Evolutionary conservation across 2,888 invertebrate genomes (phyloP).

Genomic region (Parochlus steinenii): DNA sequence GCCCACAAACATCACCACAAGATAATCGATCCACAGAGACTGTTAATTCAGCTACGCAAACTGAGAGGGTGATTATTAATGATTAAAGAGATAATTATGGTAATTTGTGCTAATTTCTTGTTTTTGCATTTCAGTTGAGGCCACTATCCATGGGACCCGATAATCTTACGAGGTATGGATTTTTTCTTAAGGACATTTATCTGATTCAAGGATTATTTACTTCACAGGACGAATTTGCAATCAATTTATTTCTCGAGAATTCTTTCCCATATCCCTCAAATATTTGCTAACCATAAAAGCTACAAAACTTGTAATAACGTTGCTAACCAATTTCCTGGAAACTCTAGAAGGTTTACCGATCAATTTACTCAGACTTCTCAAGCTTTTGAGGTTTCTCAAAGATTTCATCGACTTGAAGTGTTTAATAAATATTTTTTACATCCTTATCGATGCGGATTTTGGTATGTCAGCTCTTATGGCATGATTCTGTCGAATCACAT

Average conservation of each 20-base stretch:
- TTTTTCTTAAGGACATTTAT: neutral
- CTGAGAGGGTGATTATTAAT: conserved; percentile 47
- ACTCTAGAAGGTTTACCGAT: too few relatives aligned
- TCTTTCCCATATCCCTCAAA: neutral
- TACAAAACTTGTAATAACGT: too few relatives aligned
- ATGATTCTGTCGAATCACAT: conserved; percentile 4
- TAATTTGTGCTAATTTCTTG: too few relatives aligned
- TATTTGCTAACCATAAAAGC: too few relatives aligned
- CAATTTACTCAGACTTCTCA: neutral
- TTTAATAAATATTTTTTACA: neutral
- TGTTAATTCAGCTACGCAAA: conserved; percentile 72
- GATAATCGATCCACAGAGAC: conserved; percentile 34
- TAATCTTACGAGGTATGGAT: conserved; percentile 28
- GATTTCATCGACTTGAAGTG: too few relatives aligned
- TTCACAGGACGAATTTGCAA: too few relatives aligned
- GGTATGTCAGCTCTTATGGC: conserved; percentile 5
- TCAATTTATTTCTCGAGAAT: too few relatives aligned
- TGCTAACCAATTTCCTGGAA: too few relatives aligned
- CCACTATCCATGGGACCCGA: conserved; percentile 30
- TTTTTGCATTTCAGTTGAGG: conserved; percentile 24
- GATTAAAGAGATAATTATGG: neutral
- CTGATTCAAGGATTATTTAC: too few relatives aligned
- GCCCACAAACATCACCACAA: conserved; percentile 16
- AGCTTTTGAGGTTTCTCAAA: neutral
- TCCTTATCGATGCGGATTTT: neutral